phyloP scores from a whole-genome alignment of 2,797 vertebrate species.

The Spea hammondii region DNA sequence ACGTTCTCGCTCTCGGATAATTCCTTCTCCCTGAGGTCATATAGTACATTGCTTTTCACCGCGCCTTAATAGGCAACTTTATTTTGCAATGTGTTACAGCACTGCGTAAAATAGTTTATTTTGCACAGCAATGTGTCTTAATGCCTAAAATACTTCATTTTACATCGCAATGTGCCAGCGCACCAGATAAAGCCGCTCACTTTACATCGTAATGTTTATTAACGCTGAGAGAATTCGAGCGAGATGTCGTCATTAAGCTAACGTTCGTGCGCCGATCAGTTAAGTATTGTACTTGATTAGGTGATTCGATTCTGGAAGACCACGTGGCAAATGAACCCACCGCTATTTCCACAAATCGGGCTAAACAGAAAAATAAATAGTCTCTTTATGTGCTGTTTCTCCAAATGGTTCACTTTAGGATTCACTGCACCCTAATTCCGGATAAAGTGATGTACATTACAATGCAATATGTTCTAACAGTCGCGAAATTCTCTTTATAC shows the following conservation, averaged over 20 bases:
- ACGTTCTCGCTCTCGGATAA: neutral
- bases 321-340: slow-evolving; percentile 4
- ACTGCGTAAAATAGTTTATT: slow-evolving; percentile 13
- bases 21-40: neutral
- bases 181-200: slow-evolving; percentile 3
- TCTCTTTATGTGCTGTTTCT: slow-evolving; percentile 5
- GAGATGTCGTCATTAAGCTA: slow-evolving; percentile 7
- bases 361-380: slow-evolving; percentile 20
- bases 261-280: slow-evolving; percentile 26
- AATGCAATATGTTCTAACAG: slow-evolving; percentile 15
- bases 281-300: slow-evolving; percentile 21
- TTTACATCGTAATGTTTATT: slow-evolving; percentile 46
- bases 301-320: slow-evolving; percentile 8
- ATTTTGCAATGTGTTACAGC: slow-evolving; percentile 31
- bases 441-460: slow-evolving; percentile 15
- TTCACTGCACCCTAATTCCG: neutral
- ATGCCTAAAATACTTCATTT: slow-evolving; percentile 28
- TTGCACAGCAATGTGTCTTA: slow-evolving; percentile 24
- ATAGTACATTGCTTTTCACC: slow-evolving; percentile 8
- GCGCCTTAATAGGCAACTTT: slow-evolving; percentile 13
- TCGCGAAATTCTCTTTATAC: slow-evolving; percentile 7
- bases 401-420: slow-evolving; percentile 8
- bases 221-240: slow-evolving; percentile 11
- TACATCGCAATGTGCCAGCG: slow-evolving; percentile 21
- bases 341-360: neutral